Evolutionary conservation across 2,888 invertebrate genomes (phyloP).

Genomic region (Celastrina argiolus): DNA sequence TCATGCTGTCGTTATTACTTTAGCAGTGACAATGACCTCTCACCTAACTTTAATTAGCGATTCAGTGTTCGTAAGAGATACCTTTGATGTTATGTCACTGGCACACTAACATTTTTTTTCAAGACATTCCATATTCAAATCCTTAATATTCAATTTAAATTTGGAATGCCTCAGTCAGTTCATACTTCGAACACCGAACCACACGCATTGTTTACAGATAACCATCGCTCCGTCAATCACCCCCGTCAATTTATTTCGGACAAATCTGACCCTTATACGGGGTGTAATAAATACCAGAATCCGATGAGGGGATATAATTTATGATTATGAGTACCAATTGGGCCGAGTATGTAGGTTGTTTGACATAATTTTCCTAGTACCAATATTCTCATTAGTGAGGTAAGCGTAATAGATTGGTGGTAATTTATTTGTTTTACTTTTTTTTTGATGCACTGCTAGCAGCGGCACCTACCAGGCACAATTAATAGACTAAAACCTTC

Average conservation of each 20-base stretch:
- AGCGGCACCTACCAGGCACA: too few relatives aligned
- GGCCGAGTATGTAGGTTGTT: constrained; percentile 23
- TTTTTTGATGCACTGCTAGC: background rate
- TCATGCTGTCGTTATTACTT: too few relatives aligned
- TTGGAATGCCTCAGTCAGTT: constrained; percentile 34
- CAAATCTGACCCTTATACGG: constrained; percentile 24
- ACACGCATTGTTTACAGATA: constrained; percentile 70
- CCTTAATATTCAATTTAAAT: constrained; percentile 16
- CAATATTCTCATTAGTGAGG: constrained; percentile 12
- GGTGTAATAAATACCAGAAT: constrained; percentile 24
- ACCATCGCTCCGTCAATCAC: constrained; percentile 64
- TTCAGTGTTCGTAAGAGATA: too few relatives aligned
- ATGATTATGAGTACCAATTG: constrained; percentile 47
- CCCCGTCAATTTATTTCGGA: constrained; percentile 32
- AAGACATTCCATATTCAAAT: constrained; percentile 8
- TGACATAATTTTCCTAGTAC: constrained; percentile 10
- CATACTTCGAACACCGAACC: constrained; percentile 47
- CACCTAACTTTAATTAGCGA: background rate
- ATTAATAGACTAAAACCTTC: too few relatives aligned
- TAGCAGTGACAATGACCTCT: too few relatives aligned
- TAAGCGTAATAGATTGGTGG: background rate
- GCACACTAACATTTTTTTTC: background rate
- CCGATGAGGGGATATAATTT: constrained; percentile 36
- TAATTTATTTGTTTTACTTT: background rate
- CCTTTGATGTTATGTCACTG: background rate